phyloP scores from a whole-genome alignment of 2,888 invertebrate genomes.

The Tryphoninae sp. region DNA sequence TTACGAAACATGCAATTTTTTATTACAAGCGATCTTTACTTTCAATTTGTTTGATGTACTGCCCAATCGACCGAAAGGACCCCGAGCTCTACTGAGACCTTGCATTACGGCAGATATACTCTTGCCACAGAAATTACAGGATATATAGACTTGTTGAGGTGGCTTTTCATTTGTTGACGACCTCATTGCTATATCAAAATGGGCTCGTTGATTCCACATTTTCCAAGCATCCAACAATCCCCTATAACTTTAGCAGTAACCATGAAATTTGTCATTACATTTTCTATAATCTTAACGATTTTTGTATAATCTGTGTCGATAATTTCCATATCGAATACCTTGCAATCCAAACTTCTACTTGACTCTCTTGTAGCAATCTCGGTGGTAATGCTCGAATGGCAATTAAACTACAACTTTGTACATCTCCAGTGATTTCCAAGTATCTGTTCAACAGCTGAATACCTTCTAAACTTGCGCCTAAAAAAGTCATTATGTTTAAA shows the following conservation, averaged over 20 bases:
- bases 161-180: conserved; percentile 84
- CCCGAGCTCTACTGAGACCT: conserved; percentile 85
- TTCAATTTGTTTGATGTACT: conserved; percentile 89
- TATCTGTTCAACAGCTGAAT: conserved; percentile 92
- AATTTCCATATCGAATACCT: conserved; percentile 80
- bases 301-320: too few relatives aligned
- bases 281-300: too few relatives aligned
- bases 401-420: conserved; percentile 94
- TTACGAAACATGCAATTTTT: conserved; percentile 5
- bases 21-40: conserved; percentile 79
- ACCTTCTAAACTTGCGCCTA: conserved; percentile 89
- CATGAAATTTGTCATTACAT: too few relatives aligned
- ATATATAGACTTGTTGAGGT: conserved; percentile 88
- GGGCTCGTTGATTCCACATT: conserved; percentile 94
- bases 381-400: conserved; percentile 89
- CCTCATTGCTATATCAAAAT: conserved; percentile 92
- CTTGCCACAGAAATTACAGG: conserved; percentile 98
- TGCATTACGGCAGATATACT: conserved; percentile 91
- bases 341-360: conserved; percentile 87
- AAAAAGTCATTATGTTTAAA: conserved; percentile 31
- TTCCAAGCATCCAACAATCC: conserved; percentile 93
- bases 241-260: conserved; percentile 85
- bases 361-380: conserved; percentile 85
- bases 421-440: conserved; percentile 93
- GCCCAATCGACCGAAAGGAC: conserved; percentile 84